Conservation (phyloP, 64 coral and sea anemone species). For the Platygyra sinensis region DNA sequence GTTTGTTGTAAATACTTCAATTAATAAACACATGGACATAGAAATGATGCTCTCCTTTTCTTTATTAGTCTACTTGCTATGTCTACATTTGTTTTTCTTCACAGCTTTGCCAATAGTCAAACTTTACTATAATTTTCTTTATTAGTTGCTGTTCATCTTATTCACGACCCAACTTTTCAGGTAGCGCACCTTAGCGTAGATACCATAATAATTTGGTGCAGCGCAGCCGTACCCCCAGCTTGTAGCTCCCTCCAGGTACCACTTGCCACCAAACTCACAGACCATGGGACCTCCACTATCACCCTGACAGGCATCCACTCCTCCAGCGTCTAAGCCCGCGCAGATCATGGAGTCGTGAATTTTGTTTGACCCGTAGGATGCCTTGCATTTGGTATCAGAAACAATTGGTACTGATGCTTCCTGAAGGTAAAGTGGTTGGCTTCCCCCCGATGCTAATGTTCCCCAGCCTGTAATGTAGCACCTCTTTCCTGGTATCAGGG, state of each 20-base stretch:
- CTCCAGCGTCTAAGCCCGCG: conserved; percentile 13
- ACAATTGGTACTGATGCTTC: conserved; percentile 73
- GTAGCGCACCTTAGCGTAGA: conserved; percentile 35
- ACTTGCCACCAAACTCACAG: conserved; percentile 26
- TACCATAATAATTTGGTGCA: conserved; percentile 23
- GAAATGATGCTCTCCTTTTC: no score
- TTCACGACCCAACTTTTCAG: conserved; percentile 1
- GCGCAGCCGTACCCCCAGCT: conserved; percentile 47
- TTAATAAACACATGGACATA: no score
- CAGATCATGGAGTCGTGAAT: conserved; percentile 21
- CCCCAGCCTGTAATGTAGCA: conserved; percentile 70
- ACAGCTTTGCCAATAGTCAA: no score
- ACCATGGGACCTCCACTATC: conserved; percentile 62
- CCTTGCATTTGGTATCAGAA: conserved; percentile 7
- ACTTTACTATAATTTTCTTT: no score
- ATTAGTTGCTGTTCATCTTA: neutral
- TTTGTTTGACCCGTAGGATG: neutral
- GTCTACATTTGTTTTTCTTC: no score
- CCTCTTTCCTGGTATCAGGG: neutral
- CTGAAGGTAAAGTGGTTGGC: conserved; percentile 23
- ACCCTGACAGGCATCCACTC: conserved; percentile 35
- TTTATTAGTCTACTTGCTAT: no score
- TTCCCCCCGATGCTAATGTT: conserved; percentile 39
- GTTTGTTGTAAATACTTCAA: no score
- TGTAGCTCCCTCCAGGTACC: conserved; percentile 54